phyloP scores from a whole-genome alignment of 2,113 vertebrate genomes.

The Oreochromis niloticus region DNA sequence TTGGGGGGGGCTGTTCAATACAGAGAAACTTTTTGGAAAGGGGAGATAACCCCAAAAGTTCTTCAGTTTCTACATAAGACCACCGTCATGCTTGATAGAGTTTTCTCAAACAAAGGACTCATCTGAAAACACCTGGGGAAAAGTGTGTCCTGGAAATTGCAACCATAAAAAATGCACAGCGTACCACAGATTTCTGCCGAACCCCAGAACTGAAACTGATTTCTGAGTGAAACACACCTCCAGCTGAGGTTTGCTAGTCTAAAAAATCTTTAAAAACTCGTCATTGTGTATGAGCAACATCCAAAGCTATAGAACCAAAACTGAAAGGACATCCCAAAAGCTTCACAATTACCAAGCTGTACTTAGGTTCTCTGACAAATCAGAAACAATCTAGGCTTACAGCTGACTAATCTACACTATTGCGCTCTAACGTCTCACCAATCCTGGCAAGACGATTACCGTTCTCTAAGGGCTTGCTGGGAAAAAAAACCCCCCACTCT shows the following conservation, averaged over 20 bases:
- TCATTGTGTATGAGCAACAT: slow-evolving; percentile 6
- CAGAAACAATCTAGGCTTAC: slow-evolving; percentile 16
- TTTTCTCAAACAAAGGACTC: background rate
- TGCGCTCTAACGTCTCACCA: slow-evolving; percentile 2
- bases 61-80: background rate
- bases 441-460: slow-evolving; percentile 8
- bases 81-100: background rate
- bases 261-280: slow-evolving; percentile 9
- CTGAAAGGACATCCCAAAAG: slow-evolving; percentile 33
- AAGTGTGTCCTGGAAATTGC: background rate
- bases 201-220: background rate
- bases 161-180: background rate
- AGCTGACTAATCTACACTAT: background rate
- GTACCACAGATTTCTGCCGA: background rate
- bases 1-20: background rate
- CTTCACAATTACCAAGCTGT: background rate
- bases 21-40: background rate
- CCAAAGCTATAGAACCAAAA: slow-evolving; percentile 10
- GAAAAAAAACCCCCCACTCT: background rate
- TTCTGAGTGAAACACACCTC: background rate
- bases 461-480: background rate
- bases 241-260: background rate
- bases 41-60: background rate
- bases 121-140: background rate
- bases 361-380: slow-evolving; percentile 15